phyloP scores from a whole-genome alignment of 2,888 invertebrate species.

The Macrophya annulata region DNA sequence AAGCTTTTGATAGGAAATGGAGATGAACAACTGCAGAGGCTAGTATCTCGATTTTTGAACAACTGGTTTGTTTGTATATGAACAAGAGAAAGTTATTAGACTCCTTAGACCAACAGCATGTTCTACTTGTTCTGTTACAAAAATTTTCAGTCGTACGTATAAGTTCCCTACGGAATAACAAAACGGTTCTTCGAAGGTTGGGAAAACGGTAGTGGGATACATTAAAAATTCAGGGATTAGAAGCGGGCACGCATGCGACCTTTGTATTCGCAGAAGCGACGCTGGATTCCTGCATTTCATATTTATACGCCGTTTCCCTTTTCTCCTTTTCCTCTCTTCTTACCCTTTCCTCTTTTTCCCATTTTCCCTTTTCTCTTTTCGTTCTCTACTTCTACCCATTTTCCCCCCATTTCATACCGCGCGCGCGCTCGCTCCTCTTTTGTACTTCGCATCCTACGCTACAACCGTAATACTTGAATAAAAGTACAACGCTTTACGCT shows the following conservation, averaged over 20 bases:
- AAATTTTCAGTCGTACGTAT: neutral
- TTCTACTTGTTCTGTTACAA: neutral
- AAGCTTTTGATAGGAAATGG: neutral
- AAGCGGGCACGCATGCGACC: slow-evolving; percentile 42
- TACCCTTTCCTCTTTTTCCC: neutral
- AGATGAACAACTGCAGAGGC: neutral
- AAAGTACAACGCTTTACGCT: slow-evolving; percentile 33
- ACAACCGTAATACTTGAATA: slow-evolving; percentile 41
- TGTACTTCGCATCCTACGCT: slow-evolving; percentile 19
- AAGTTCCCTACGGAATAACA: slow-evolving; percentile 20
- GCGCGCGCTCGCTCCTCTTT: neutral
- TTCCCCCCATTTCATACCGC: no score
- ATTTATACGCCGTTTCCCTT: slow-evolving; percentile 43
- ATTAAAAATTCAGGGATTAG: slow-evolving; percentile 52
- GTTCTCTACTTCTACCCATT: neutral
- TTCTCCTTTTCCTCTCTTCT: neutral
- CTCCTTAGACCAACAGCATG: neutral
- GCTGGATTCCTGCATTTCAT: slow-evolving; percentile 46
- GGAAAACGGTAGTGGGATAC: slow-evolving; percentile 6
- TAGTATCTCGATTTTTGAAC: neutral
- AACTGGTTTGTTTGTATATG: neutral
- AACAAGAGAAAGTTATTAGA: neutral
- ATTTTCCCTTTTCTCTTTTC: neutral
- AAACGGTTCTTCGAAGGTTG: slow-evolving; percentile 43
- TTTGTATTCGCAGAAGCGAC: slow-evolving; percentile 48